These are phyloP conservation scores for Himalopsyche kuldschensis DNA, from an alignment of 2,888 invertebrate genomes.

Conservation along the genomic window DNA sequence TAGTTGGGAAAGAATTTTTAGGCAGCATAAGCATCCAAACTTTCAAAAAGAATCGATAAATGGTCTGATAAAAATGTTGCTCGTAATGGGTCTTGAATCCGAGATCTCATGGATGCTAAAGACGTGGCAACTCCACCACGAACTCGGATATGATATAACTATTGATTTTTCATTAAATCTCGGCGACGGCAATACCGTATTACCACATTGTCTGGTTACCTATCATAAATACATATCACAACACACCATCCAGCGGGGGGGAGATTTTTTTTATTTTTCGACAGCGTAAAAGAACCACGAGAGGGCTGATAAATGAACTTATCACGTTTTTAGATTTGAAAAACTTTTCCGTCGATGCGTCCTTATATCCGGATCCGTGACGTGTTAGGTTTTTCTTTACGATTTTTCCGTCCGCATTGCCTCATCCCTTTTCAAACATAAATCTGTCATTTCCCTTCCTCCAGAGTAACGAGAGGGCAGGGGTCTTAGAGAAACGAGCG, in stretches of 20 bases:
- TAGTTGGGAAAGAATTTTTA: too few species aligned
- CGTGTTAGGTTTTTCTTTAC: conserved; percentile 2
- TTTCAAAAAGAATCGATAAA: too few species aligned
- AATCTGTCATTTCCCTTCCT: conserved; percentile 26
- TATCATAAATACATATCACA: background rate
- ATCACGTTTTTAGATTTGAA: conserved; percentile 12
- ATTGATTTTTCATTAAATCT: background rate
- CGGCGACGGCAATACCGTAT: background rate
- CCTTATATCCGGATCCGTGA: background rate
- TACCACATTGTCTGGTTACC: background rate
- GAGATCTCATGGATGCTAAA: too few species aligned
- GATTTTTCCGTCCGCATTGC: conserved; percentile 5
- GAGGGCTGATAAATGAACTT: conserved; percentile 4
- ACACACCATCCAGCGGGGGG: background rate
- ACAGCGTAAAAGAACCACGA: background rate
- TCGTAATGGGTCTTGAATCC: too few species aligned
- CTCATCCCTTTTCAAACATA: conserved; percentile 20
- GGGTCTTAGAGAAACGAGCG: background rate
- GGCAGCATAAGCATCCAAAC: too few species aligned
- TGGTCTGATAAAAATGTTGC: too few species aligned
- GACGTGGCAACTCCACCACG: too few species aligned
- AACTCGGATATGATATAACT: too few species aligned
- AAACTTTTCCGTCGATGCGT: background rate
- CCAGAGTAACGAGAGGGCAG: background rate
- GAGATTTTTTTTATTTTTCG: background rate